A percentile compares a stretch with the other conserved stretches of the same genome.
Evolutionary conservation across 1,140 invertebrate species (phyloP).

Genomic region (Chionoecetes opilio): DNA sequence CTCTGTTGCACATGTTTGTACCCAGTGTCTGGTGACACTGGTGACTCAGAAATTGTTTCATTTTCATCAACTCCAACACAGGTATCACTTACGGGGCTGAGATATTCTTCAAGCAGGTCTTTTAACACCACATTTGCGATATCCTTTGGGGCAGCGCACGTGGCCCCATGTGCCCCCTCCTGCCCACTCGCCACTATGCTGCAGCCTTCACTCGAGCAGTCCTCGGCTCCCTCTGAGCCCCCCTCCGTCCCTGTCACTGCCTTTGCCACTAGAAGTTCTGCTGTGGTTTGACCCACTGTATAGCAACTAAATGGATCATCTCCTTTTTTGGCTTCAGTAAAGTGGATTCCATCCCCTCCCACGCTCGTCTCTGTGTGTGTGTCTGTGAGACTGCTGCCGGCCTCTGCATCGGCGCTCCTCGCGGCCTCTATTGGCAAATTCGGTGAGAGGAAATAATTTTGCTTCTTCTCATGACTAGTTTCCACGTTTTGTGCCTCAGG

Average conservation of each 20-base stretch:
- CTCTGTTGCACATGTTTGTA: too few species aligned
- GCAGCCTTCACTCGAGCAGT: background rate
- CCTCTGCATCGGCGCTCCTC: too few species aligned
- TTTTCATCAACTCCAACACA: too few species aligned
- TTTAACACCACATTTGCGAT: background rate
- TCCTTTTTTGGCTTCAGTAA: conserved; percentile 52
- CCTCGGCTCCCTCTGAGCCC: background rate
- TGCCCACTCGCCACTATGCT: background rate
- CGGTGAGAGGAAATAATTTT: too few species aligned
- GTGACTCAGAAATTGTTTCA: too few species aligned
- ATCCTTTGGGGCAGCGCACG: background rate
- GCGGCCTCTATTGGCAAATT: too few species aligned
- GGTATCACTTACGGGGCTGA: too few species aligned
- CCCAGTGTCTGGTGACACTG: too few species aligned
- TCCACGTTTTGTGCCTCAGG: too few species aligned
- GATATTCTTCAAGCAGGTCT: background rate
- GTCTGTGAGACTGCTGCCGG: background rate
- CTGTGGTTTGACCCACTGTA: conserved; percentile 16
- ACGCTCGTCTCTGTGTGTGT: background rate
- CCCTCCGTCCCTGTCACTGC: background rate
- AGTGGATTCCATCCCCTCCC: conserved; percentile 11
- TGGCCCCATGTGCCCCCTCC: background rate
- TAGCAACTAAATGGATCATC: conserved; percentile 55
- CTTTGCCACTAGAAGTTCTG: background rate
- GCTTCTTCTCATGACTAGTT: too few species aligned